These are phyloP conservation scores for Actenoides lindsayi DNA, from an alignment of 2,113 vertebrate genomes.

Conservation along the genomic window DNA sequence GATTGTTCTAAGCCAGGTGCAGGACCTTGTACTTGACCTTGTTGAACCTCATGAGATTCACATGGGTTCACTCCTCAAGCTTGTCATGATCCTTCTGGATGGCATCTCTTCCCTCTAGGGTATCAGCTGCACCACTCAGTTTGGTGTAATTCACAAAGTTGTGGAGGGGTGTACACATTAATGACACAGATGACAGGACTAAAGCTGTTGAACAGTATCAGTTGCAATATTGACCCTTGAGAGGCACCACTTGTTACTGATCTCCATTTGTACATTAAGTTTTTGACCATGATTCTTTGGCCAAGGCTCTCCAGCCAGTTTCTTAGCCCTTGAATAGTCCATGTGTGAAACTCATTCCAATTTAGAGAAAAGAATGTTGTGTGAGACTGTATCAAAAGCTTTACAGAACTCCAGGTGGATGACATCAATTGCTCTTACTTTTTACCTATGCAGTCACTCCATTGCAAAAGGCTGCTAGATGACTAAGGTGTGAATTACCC, in stretches of 20 bases:
- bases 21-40: not conserved
- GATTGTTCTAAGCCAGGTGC: not conserved
- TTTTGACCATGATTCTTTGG: not conserved
- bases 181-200: too few species aligned
- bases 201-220: accelerated
- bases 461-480: not conserved
- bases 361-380: not conserved
- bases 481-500: not conserved
- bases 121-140: not conserved
- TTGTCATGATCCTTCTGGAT: not conserved
- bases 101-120: not conserved
- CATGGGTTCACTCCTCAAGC: not conserved
- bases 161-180: not conserved
- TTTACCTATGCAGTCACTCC: not conserved
- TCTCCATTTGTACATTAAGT: not conserved
- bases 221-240: not conserved
- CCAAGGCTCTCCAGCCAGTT: not conserved
- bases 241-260: not conserved
- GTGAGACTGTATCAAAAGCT: not conserved
- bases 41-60: not conserved
- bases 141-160: not conserved
- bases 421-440: not conserved
- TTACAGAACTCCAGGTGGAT: not conserved
- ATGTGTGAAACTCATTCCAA: not conserved
- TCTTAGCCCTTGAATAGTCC: not conserved